Percentiles rank a stretch among this genome's conserved stretches.
Conservation (phyloP, 2,888 invertebrate species). For the Marronus borbonicus region DNA sequence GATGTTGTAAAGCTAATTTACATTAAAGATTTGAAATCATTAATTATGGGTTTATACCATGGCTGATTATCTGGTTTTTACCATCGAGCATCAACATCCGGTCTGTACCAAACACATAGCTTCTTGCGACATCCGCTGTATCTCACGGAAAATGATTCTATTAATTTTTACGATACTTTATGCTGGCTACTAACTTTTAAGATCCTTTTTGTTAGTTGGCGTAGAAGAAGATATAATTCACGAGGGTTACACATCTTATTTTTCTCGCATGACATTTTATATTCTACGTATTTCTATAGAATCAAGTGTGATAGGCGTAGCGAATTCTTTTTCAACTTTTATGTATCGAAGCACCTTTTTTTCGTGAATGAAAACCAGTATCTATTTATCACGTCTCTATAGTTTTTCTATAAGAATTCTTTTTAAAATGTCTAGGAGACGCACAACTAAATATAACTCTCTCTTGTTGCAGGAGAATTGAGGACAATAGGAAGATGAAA, state of each 20-base stretch:
- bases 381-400: neutral
- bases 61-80: conserved; percentile 41
- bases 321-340: neutral
- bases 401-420: neutral
- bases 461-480: too few species aligned
- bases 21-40: conserved; percentile 45
- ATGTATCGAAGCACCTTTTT: neutral
- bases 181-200: neutral
- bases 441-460: too few species aligned
- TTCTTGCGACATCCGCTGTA: conserved; percentile 11
- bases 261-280: neutral
- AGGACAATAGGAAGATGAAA: too few species aligned
- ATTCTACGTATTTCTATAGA: neutral
- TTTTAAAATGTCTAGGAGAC: too few species aligned
- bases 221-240: neutral
- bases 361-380: conserved; percentile 5
- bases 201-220: neutral
- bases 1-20: conserved; percentile 44
- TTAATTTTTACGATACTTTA: conserved; percentile 26
- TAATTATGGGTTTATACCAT: conserved; percentile 45
- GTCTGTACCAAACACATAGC: conserved; percentile 27
- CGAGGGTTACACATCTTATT: neutral
- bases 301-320: neutral
- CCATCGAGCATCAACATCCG: conserved; percentile 46
- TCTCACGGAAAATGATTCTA: conserved; percentile 12